phyloP scores from a whole-genome alignment of 1,140 invertebrate genomes.

The Coenobita brevimanus region DNA sequence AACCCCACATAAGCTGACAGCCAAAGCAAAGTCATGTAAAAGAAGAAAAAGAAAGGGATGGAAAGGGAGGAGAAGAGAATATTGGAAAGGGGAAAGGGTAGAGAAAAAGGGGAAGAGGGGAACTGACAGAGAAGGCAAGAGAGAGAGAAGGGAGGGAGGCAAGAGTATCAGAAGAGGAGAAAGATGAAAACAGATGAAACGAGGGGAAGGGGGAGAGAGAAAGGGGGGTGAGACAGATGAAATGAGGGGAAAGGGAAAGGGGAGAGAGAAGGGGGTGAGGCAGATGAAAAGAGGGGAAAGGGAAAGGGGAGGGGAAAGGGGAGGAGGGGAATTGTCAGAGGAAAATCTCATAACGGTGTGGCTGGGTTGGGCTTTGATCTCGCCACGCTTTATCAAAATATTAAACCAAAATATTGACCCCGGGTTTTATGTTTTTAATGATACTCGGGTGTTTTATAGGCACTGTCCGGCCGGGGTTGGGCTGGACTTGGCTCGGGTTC shows the following conservation, averaged over 20 bases:
- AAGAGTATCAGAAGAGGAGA: neutral
- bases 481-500: no score
- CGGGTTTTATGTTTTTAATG: neutral
- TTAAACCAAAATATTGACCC: slow-evolving; percentile 49
- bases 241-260: neutral
- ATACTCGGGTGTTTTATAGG: no score
- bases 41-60: neutral
- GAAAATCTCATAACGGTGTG: slow-evolving; percentile 50
- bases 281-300: neutral
- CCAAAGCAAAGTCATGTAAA: no score
- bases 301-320: neutral
- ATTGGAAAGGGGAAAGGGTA: no score
- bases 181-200: neutral
- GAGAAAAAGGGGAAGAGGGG: no score
- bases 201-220: neutral
- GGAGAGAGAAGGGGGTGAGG: neutral
- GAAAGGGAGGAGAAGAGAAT: no score
- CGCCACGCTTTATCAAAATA: slow-evolving; percentile 47
- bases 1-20: no score
- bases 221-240: neutral
- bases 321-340: slow-evolving; percentile 21
- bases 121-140: no score
- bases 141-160: no score
- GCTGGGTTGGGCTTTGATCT: slow-evolving; percentile 8
- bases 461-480: no score